phyloP scores from a whole-genome alignment of 2,113 vertebrate species.

The Ciconia boyciana region DNA sequence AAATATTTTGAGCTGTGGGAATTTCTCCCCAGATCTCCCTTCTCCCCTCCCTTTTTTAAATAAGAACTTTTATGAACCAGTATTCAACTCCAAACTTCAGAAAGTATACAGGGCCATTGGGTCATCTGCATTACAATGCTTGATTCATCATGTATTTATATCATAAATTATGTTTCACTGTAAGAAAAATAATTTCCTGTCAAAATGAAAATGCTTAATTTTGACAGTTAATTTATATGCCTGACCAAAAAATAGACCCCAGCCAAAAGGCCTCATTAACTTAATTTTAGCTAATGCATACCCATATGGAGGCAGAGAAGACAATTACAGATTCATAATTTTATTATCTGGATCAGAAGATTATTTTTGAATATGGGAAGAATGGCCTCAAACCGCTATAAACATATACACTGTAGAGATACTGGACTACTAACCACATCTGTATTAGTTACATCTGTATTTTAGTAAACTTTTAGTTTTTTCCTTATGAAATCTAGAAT shows the following conservation, averaged over 20 bases:
- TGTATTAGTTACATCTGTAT: background rate
- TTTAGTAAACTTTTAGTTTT: background rate
- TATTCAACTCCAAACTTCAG: conserved; percentile 15
- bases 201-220: background rate
- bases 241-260: background rate
- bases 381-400: background rate
- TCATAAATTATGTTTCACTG: background rate
- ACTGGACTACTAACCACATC: background rate
- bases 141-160: conserved; percentile 16
- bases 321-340: background rate
- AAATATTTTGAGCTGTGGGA: conserved; percentile 52
- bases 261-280: background rate
- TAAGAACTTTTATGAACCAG: background rate
- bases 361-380: background rate
- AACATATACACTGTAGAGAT: background rate
- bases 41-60: background rate
- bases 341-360: background rate
- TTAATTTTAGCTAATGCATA: conserved; percentile 5
- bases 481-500: background rate
- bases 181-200: conserved; percentile 8
- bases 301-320: background rate
- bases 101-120: background rate
- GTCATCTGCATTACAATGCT: conserved; percentile 40
- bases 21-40: background rate
- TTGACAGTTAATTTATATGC: background rate